Base-by-base conservation (phyloP, 2,113 vertebrate species). In the Dipodomys stephensi region DNA sequence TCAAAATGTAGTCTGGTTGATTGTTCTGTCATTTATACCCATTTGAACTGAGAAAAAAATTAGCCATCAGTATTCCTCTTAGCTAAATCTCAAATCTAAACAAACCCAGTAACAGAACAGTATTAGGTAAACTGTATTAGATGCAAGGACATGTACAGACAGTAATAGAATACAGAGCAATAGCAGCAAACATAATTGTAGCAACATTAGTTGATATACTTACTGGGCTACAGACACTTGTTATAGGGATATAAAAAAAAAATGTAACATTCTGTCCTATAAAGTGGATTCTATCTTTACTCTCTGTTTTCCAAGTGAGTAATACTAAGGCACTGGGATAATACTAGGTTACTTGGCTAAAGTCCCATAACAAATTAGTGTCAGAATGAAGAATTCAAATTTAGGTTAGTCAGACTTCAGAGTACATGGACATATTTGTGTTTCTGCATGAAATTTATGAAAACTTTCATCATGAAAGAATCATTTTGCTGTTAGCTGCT, bases 251-350 rank as follows among this genome's bases (percentile, higher is more conserved):
- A 35, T 67, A 0, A 11, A 11, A 49, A 49, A 49, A 49, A 49
- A 39, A 83, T 76, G 25, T 27, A 79, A 57, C 11, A 83, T 82
- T 79, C 80, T 90, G 79, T 64, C 25, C 46, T 88, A 1, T 30
- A 22, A 30, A 8, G 25, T 79, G 13, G 5, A 57, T 88, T 78
- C 1, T 83, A n/a, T 92, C 80, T 87, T 95, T 88, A 25, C 53
- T 80, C 8, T 30, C 73, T 57, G 0, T 92, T 96, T 93, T 91
- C 44, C 46, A 20, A 87, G 30, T 81, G 87, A 72, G 22, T 62
- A 88, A 91, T 39, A 79, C 23, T 57, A 67, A 83, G 28, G 49
- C 16, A 16, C 81, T 81, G 86, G 30, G 9, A 73, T 44, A 76
- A 10, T 57, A 57, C 15, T 57, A 57, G 53, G 15, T 57, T 57